Percentiles rank a stretch among this genome's conserved stretches.
Conservation (phyloP, 2,888 invertebrate genomes). For the Allacma fusca region DNA sequence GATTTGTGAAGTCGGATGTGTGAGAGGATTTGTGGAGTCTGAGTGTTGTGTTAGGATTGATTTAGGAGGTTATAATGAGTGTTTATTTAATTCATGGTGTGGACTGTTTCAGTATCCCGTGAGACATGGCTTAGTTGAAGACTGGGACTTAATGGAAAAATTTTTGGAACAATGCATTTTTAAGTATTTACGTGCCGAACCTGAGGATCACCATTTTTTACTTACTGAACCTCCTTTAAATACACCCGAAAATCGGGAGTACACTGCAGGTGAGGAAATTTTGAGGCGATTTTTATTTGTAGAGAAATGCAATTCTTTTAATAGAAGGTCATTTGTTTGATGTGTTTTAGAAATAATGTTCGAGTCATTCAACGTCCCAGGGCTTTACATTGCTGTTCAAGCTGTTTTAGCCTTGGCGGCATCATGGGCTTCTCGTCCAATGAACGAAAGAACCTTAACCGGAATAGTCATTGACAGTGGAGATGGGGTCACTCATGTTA, state of each 20-base stretch:
- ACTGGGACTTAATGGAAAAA: slow-evolving; percentile 99
- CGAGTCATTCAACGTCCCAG: slow-evolving; percentile 99
- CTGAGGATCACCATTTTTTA: slow-evolving; percentile 98
- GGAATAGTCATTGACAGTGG: slow-evolving; percentile 99
- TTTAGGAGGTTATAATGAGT: not conserved
- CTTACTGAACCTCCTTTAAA: slow-evolving; percentile 98
- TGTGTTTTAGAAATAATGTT: slow-evolving; percentile 92
- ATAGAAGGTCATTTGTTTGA: not conserved
- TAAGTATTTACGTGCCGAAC: slow-evolving; percentile 97
- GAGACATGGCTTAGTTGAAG: slow-evolving; percentile 97
- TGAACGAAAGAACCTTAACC: slow-evolving; percentile 91
- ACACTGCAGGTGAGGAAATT: slow-evolving; percentile 73
- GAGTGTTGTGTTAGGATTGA: not conserved
- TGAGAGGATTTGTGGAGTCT: too few relatives aligned
- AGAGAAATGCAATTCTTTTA: not conserved
- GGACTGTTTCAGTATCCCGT: slow-evolving; percentile 85
- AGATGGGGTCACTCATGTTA: slow-evolving; percentile 99
- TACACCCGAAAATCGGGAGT: slow-evolving; percentile 97
- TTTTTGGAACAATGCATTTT: slow-evolving; percentile 99
- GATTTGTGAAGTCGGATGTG: too few relatives aligned
- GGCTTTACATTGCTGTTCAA: slow-evolving; percentile 98
- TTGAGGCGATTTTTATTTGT: too few relatives aligned
- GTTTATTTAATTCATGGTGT: not conserved
- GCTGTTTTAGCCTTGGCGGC: slow-evolving; percentile 98
- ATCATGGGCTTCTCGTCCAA: slow-evolving; percentile 92